Evolutionary conservation across 2,113 vertebrate genomes (phyloP).

Genomic region (Macquaria australasica): DNA sequence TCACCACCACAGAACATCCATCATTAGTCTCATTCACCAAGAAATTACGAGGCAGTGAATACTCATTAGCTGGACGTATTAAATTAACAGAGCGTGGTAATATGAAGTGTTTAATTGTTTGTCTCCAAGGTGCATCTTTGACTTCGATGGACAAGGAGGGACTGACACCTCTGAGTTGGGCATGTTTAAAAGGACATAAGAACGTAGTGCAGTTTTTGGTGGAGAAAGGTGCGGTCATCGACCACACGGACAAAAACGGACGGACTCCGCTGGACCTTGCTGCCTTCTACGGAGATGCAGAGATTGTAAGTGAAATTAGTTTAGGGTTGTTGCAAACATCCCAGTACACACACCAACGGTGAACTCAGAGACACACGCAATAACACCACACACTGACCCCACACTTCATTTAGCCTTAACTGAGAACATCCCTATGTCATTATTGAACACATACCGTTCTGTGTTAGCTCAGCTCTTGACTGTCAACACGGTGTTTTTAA

Average conservation of each 20-base stretch:
- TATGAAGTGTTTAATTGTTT: neutral
- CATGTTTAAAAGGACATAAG: constrained; percentile 96
- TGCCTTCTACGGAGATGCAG: constrained; percentile 96
- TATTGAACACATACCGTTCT: constrained; percentile 37
- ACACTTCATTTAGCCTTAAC: constrained; percentile 26
- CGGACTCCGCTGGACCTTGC: constrained; percentile 96
- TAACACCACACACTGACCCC: neutral
- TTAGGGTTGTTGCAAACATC: constrained; percentile 6
- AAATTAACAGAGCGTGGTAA: neutral
- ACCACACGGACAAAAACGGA: constrained; percentile 97
- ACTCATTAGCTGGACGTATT: neutral
- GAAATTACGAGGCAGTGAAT: neutral
- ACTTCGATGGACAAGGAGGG: constrained; percentile 96
- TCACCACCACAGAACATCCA: neutral
- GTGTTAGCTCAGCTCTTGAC: constrained; percentile 33
- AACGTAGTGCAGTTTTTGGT: constrained; percentile 93
- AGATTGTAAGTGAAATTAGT: constrained; percentile 85
- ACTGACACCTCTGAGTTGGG: constrained; percentile 95
- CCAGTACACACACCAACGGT: neutral
- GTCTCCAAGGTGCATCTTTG: constrained; percentile 88
- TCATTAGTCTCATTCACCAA: neutral
- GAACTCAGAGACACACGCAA: neutral
- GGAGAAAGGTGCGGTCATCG: constrained; percentile 93
- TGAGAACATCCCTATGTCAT: constrained; percentile 19
- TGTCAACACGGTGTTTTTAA: constrained; percentile 2